A percentile compares a stretch with the other conserved stretches of the same genome.
Evolutionary conservation across 2,888 invertebrate genomes (phyloP).

Genomic region (Lysandra coridon): DNA sequence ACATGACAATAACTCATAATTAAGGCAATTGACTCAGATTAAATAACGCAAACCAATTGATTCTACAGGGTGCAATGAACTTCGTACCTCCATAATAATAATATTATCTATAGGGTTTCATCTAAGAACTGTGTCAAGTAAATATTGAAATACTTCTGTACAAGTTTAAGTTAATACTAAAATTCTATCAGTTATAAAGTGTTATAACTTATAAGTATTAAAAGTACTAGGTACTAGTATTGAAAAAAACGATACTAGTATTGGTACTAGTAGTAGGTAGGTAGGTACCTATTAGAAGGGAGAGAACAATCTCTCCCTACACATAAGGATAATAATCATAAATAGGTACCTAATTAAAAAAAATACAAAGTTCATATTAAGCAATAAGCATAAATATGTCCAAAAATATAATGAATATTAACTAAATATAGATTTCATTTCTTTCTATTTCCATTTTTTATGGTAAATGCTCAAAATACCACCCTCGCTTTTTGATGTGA

Average conservation of each 20-base stretch:
- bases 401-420: neutral
- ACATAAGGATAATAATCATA: too few relatives aligned
- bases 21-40: constrained; percentile 54
- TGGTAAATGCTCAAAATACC: neutral
- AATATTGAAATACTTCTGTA: neutral
- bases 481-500: neutral
- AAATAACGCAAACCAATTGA: constrained; percentile 53
- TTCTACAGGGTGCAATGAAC: constrained; percentile 10
- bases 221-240: too few relatives aligned
- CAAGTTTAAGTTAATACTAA: neutral
- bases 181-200: neutral
- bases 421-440: constrained; percentile 8
- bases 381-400: neutral
- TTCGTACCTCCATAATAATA: neutral
- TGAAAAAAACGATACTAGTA: too few relatives aligned
- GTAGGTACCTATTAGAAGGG: too few relatives aligned
- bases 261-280: too few relatives aligned
- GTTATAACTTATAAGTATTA: neutral
- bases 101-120: neutral
- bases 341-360: too few relatives aligned
- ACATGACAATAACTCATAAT: constrained; percentile 57
- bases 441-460: neutral
- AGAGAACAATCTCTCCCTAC: too few relatives aligned
- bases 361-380: neutral
- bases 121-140: neutral